A percentile compares a stretch with the other conserved stretches of the same genome.
These are phyloP conservation scores for Synanthedon andrenaeformis DNA, from an alignment of 2,888 invertebrate species.

Conservation along the genomic window DNA sequence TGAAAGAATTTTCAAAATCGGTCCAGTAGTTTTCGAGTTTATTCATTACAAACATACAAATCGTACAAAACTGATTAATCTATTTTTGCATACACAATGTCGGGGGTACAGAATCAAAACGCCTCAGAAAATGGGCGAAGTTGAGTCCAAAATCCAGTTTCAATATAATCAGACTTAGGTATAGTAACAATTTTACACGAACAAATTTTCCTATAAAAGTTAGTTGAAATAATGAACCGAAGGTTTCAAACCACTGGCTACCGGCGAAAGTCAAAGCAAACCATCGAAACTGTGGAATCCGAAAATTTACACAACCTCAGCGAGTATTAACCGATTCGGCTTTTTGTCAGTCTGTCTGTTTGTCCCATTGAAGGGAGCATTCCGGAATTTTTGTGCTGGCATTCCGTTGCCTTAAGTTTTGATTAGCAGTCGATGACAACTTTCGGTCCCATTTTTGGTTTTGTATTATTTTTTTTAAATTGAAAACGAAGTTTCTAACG, in stretches of 20 bases:
- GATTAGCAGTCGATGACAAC: constrained; percentile 36
- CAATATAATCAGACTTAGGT: too few species aligned
- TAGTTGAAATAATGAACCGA: not conserved
- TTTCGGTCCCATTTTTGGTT: constrained; percentile 5
- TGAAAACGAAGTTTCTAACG: not conserved
- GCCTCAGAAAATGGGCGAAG: too few species aligned
- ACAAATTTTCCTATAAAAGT: too few species aligned
- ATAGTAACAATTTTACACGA: too few species aligned
- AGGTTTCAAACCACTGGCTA: not conserved
- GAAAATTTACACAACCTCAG: constrained; percentile 60
- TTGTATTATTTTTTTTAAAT: not conserved
- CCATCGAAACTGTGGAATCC: constrained; percentile 26
- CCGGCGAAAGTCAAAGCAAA: not conserved
- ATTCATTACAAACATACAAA: too few species aligned
- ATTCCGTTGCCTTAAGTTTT: constrained; percentile 47
- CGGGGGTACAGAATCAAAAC: too few species aligned
- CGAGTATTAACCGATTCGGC: constrained; percentile 51
- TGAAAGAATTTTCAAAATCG: too few species aligned
- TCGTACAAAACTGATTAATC: too few species aligned
- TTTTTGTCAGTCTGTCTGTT: constrained; percentile 44
- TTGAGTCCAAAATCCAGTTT: too few species aligned
- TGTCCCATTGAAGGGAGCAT: constrained; percentile 8
- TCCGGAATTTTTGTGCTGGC: constrained; percentile 42
- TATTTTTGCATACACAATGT: too few species aligned
- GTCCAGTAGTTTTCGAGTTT: too few species aligned